Evolutionary conservation across 1,140 invertebrate genomes (phyloP).

Genomic region (Spodoptera litura): DNA sequence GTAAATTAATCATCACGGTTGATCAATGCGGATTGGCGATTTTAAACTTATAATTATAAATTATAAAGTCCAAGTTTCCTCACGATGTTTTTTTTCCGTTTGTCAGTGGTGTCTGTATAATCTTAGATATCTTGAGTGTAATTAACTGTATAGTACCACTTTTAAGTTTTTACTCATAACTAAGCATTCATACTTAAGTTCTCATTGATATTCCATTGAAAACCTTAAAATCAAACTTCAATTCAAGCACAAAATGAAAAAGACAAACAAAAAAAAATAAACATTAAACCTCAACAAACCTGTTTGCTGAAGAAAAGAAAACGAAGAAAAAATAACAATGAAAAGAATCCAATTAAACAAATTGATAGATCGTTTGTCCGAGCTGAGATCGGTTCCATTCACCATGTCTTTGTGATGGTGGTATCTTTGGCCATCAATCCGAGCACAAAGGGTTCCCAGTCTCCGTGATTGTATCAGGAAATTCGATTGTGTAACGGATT

Average conservation of each 20-base stretch:
- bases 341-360: slow-evolving; percentile 82
- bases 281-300: slow-evolving; percentile 74
- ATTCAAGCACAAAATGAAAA: slow-evolving; percentile 32
- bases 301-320: slow-evolving; percentile 67
- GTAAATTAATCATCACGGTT: no score
- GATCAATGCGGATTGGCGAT: no score
- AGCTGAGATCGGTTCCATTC: slow-evolving; percentile 62
- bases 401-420: slow-evolving; percentile 72
- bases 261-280: slow-evolving; percentile 54
- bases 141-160: no score
- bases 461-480: slow-evolving; percentile 66
- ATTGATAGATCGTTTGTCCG: slow-evolving; percentile 73
- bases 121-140: no score
- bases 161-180: no score
- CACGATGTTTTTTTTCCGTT: no score
- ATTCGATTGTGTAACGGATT: slow-evolving; percentile 60
- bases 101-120: no score
- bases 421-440: slow-evolving; percentile 70
- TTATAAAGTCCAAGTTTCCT: no score
- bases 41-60: no score
- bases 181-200: no score
- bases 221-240: neutral
- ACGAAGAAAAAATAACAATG: slow-evolving; percentile 59
- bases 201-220: no score
- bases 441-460: slow-evolving; percentile 62